Conservation (phyloP, 2,888 invertebrate species). For the Eudasyphora cyanicolor region DNA sequence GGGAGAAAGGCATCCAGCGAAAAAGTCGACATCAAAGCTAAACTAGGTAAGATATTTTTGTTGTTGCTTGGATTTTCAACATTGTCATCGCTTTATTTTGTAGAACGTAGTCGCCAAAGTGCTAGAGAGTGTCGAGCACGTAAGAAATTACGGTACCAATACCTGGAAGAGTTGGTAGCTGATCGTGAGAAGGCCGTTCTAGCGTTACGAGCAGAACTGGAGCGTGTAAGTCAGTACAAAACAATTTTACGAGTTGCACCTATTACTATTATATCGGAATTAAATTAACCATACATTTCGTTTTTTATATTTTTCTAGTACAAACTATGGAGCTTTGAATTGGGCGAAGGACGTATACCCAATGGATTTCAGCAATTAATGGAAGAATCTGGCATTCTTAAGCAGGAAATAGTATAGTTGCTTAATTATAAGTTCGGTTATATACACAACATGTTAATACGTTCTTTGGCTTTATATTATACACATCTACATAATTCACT, state of each 20-base stretch:
- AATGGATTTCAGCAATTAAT: constrained; percentile 89
- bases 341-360: constrained; percentile 90
- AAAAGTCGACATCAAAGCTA: constrained; percentile 96
- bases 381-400: constrained; percentile 87
- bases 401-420: constrained; percentile 82
- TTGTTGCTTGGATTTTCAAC: background rate
- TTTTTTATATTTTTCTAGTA: constrained; percentile 83
- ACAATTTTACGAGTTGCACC: constrained; percentile 38
- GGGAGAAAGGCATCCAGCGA: constrained; percentile 91
- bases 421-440: constrained; percentile 47
- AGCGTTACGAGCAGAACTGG: constrained; percentile 92
- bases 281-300: constrained; percentile 42
- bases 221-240: constrained; percentile 85
- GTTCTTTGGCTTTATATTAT: too few species aligned
- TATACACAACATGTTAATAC: too few species aligned
- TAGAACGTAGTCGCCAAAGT: constrained; percentile 97
- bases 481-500: too few species aligned
- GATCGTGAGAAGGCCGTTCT: constrained; percentile 96
- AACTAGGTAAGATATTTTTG: constrained; percentile 85
- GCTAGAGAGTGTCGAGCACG: constrained; percentile 98
- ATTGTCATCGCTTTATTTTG: constrained; percentile 25
- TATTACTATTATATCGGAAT: too few species aligned
- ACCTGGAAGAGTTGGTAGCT: constrained; percentile 95
- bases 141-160: constrained; percentile 97
- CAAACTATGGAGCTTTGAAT: constrained; percentile 88